These are phyloP conservation scores for Tetranychus truncatus DNA, from an alignment of 2,888 invertebrate species.

Conservation along the genomic window DNA sequence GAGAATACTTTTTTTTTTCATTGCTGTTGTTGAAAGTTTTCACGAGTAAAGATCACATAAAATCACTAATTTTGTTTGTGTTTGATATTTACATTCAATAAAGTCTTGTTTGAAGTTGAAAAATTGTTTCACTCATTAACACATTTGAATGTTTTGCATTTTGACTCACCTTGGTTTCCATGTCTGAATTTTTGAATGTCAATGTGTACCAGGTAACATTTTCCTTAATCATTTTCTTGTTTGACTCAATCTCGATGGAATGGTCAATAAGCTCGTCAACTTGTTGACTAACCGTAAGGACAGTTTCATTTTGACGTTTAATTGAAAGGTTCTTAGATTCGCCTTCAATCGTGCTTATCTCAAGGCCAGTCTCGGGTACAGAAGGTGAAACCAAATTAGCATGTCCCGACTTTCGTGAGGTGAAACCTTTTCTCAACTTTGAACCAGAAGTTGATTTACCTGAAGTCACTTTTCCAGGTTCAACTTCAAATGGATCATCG, in stretches of 20 bases:
- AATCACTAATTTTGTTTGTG: too few relatives aligned
- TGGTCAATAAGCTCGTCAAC: conserved; percentile 64
- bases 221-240: conserved; percentile 64
- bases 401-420: too few relatives aligned
- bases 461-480: not conserved
- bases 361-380: too few relatives aligned
- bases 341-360: not conserved
- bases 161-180: conserved; percentile 52
- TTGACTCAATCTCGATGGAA: conserved; percentile 70
- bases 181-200: conserved; percentile 57
- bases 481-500: conserved; percentile 24
- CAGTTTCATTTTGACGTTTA: conserved; percentile 4
- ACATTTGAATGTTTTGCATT: too few relatives aligned
- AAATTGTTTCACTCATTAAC: too few relatives aligned
- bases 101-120: too few relatives aligned
- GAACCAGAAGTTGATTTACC: not conserved
- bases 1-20: too few relatives aligned
- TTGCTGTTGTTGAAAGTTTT: too few relatives aligned
- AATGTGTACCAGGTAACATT: conserved; percentile 73
- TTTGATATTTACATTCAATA: too few relatives aligned
- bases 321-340: not conserved
- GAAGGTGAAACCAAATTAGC: too few relatives aligned
- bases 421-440: not conserved
- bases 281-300: conserved; percentile 36
- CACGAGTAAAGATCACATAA: too few relatives aligned